Conservation (phyloP, 1,140 invertebrate genomes). For the Zaprionus camerounensis region DNA sequence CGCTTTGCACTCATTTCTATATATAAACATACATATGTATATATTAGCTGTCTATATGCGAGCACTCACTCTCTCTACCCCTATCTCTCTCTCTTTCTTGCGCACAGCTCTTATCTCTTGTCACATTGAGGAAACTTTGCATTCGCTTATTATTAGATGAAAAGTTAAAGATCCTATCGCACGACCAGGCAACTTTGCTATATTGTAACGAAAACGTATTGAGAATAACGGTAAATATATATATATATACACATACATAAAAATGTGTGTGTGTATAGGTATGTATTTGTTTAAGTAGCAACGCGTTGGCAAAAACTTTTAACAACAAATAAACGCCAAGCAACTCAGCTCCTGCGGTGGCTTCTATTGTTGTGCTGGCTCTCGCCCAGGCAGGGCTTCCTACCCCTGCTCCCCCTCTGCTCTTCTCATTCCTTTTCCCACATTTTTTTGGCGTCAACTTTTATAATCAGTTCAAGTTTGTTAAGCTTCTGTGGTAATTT, state of each 20-base stretch:
- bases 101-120: conserved; percentile 8
- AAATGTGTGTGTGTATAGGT: background rate
- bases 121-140: conserved; percentile 12
- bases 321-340: conserved; percentile 45
- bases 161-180: conserved; percentile 48
- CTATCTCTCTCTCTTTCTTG: background rate
- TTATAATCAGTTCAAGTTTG: conserved; percentile 81
- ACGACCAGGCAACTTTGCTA: conserved; percentile 61
- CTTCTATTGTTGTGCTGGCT: conserved; percentile 42
- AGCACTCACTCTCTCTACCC: background rate
- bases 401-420: background rate
- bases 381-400: conserved; percentile 17
- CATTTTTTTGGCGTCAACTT: conserved; percentile 53
- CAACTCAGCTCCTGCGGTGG: conserved; percentile 48
- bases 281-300: conserved; percentile 48
- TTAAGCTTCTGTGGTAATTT: conserved; percentile 78
- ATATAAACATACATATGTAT: background rate
- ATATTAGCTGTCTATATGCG: background rate
- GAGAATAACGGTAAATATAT: conserved; percentile 16
- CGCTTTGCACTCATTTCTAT: conserved; percentile 1
- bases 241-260: conserved; percentile 36
- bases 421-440: background rate
- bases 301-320: conserved; percentile 60
- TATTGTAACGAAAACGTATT: conserved; percentile 56
- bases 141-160: conserved; percentile 39